Conservation (phyloP, 2,888 invertebrate genomes). For the Sarcophaga rosellei region DNA sequence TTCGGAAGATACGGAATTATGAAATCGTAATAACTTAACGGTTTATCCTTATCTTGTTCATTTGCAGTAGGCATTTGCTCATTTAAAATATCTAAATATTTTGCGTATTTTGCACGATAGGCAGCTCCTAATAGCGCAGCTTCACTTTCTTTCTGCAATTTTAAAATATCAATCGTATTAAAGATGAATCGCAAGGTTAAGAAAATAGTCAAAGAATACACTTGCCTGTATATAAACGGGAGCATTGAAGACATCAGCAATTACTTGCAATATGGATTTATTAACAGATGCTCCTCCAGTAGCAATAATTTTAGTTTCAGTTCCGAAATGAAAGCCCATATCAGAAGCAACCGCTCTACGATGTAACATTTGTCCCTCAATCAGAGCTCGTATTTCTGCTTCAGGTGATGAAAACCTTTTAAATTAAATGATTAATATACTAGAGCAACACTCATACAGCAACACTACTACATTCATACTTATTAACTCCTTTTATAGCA, state of each 20-base stretch:
- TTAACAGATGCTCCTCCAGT: conserved; percentile 97
- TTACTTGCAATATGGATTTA: conserved; percentile 91
- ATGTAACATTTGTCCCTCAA: conserved; percentile 96
- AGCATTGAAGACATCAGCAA: conserved; percentile 95
- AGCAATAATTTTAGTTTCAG: conserved; percentile 89
- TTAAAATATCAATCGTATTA: conserved; percentile 8
- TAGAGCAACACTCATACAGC: not conserved
- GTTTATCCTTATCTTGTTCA: not conserved
- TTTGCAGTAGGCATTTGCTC: not conserved
- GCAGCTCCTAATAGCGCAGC: conserved; percentile 94
- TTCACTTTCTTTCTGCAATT: conserved; percentile 87
- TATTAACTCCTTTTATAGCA: conserved; percentile 75
- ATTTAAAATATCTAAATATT: conserved; percentile 74
- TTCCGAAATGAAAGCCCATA: conserved; percentile 88
- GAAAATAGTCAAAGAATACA: not conserved
- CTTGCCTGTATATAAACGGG: conserved; percentile 92
- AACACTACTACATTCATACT: conserved; percentile 71
- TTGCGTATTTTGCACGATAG: conserved; percentile 86
- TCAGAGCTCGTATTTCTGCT: conserved; percentile 92
- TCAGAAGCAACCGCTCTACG: conserved; percentile 90
- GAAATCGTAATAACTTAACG: conserved; percentile 76
- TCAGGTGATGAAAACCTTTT: conserved; percentile 82
- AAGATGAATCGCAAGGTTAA: not conserved
- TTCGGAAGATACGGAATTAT: conserved; percentile 77
- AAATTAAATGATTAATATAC: not conserved